Conservation (phyloP, 2,888 invertebrate genomes). For the Portevinia maculata region DNA sequence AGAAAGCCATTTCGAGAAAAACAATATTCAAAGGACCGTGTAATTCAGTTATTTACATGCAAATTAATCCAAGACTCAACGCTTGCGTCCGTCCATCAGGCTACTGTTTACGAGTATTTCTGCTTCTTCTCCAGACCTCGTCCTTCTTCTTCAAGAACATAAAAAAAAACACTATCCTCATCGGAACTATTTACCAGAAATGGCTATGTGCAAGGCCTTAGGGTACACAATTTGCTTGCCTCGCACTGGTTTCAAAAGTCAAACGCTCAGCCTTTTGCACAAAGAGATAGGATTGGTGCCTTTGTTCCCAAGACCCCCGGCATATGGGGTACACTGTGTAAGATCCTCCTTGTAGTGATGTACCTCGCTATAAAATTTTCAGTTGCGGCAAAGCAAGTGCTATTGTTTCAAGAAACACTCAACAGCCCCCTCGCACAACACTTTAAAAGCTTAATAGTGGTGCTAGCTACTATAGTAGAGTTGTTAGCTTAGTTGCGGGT, state of each 20-base stretch:
- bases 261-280: constrained; percentile 19
- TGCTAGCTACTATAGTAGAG: constrained; percentile 34
- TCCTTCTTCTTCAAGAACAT: background rate
- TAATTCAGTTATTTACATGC: constrained; percentile 74
- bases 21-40: constrained; percentile 74
- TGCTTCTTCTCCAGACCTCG: background rate
- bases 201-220: constrained; percentile 45
- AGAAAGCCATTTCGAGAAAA: constrained; percentile 68
- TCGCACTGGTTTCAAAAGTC: constrained; percentile 47
- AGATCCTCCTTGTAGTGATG: constrained; percentile 68
- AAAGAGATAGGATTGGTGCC: constrained; percentile 42
- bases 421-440: constrained; percentile 18
- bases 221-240: constrained; percentile 61
- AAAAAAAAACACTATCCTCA: constrained; percentile 49
- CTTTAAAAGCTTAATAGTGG: constrained; percentile 61
- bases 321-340: constrained; percentile 27
- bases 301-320: constrained; percentile 35
- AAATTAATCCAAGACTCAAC: constrained; percentile 72
- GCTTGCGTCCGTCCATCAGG: constrained; percentile 69
- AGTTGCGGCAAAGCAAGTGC: constrained; percentile 73
- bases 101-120: no score
- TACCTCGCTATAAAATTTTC: constrained; percentile 72
- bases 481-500: constrained; percentile 72
- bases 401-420: constrained; percentile 56
- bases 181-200: constrained; percentile 72